Base-by-base conservation (phyloP, 1,140 invertebrate genomes). In the Aphaenogaster ashmeadi region DNA sequence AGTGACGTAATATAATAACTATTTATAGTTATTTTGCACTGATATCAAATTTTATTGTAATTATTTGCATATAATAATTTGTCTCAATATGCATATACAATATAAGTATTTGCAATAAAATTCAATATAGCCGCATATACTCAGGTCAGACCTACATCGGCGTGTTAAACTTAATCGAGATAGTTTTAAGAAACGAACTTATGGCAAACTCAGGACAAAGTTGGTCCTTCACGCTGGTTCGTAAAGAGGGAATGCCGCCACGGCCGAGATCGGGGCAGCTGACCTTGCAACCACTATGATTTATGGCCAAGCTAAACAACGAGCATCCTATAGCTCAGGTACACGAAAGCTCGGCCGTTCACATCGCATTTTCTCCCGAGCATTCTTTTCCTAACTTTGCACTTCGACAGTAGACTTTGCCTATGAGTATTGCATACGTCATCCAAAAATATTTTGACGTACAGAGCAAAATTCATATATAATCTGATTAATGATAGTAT, bases 381-480 rank as follows among this genome's bases (percentile, higher is more conserved):
- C 66, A 86, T 86, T 52, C 75, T 54, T 60, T 27, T 64, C 33
- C 69, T 67, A 58, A 58, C 56, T 77, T 88, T 62, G 18, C 69
- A 60, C 79, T 88, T 74, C 71, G 77, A n/a, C 27, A 21, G 60
- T 21, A 60, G n/a, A 58, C 36, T 74, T 58, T 85, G 38, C 58
- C 33, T 33, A 50, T 38, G 33, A 77, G 50, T 79, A 77, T 50
- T 85, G 88, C 90, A 62, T 38, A 88, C 92, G 88, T 92, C 88
- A 88, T 91, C 87, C 8, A 77, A 90, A 94, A 94, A 94, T 94
- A 94, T 94, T 94, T 94, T 94, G 94, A 94, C 93, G 5, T 38
- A 38, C 18, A 8, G 1, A 64, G 5, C 44, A 81, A 89, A 88
- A 86, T 89, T 87, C 62, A 88, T 87, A 87, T 60, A 50, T 4